A percentile compares a stretch with the other conserved stretches of the same genome.
phyloP scores from a whole-genome alignment of 1,140 invertebrate species.

The Sycobia sp. region DNA sequence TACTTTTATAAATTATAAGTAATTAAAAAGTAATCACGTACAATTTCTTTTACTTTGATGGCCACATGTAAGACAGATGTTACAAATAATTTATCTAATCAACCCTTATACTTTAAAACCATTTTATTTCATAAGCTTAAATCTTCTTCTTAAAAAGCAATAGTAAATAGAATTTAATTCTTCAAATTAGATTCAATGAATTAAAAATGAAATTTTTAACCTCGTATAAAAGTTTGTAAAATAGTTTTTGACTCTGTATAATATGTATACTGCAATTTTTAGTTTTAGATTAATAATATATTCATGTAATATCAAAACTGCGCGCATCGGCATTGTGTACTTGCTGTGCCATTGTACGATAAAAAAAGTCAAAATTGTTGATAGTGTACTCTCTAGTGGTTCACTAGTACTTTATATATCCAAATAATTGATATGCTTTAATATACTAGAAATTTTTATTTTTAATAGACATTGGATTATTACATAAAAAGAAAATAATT shows the following conservation, averaged over 20 bases:
- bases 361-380: slow-evolving; percentile 26
- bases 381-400: too few relatives aligned
- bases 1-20: neutral
- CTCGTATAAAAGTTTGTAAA: slow-evolving; percentile 20
- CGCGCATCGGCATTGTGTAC: slow-evolving; percentile 14
- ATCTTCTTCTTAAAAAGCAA: neutral
- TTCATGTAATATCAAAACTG: slow-evolving; percentile 4
- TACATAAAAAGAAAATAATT: slow-evolving; percentile 26
- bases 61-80: too few relatives aligned
- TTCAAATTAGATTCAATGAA: neutral
- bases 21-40: neutral
- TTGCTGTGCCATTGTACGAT: neutral
- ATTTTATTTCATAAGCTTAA: neutral
- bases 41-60: slow-evolving; percentile 4
- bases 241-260: slow-evolving; percentile 23
- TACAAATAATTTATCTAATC: slow-evolving; percentile 1
- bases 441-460: slow-evolving; percentile 8
- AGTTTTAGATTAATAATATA: slow-evolving; percentile 17
- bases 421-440: slow-evolving; percentile 16
- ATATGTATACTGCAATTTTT: slow-evolving; percentile 27
- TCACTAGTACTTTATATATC: slow-evolving; percentile 14
- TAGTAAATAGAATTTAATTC: neutral
- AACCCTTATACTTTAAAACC: neutral
- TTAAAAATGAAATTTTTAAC: neutral
- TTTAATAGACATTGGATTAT: slow-evolving; percentile 25